phyloP scores from a whole-genome alignment of 2,113 vertebrate species.

The Gnathonemus echidnorhynchus region DNA sequence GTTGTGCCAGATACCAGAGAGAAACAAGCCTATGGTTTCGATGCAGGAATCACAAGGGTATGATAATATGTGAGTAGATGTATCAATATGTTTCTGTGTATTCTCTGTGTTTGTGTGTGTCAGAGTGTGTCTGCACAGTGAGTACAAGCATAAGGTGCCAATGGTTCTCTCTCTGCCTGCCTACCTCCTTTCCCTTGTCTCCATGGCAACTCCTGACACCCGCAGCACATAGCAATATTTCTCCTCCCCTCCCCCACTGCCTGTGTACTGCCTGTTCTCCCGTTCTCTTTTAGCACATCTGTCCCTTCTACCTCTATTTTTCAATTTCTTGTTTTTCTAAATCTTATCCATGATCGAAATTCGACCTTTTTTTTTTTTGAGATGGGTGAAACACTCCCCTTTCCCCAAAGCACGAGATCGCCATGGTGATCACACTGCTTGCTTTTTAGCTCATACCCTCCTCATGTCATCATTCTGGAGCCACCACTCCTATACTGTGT shows the following conservation, averaged over 20 bases:
- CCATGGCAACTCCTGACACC: constrained; percentile 69
- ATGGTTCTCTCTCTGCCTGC: constrained; percentile 36
- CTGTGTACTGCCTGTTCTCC: constrained; percentile 20
- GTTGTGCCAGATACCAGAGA: neutral
- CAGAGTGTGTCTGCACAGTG: constrained; percentile 14
- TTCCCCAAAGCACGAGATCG: neutral
- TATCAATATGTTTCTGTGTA: constrained; percentile 17
- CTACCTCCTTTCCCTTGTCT: constrained; percentile 44
- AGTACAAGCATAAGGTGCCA: constrained; percentile 42
- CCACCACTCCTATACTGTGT: neutral
- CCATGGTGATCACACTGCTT: neutral
- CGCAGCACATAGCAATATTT: constrained; percentile 48
- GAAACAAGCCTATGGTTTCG: neutral
- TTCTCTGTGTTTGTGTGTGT: neutral
- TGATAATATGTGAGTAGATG: neutral
- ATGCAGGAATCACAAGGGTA: constrained; percentile 9
- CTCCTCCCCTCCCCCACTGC: constrained; percentile 49
- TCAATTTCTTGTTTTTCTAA: constrained; percentile 11
- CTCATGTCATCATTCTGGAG: neutral
- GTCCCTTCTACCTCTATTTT: constrained; percentile 25
- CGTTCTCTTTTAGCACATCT: constrained; percentile 33
- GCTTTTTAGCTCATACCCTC: neutral
- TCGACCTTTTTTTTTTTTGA: neutral
- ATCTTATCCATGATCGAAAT: neutral
- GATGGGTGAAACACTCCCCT: neutral